Percentiles rank a stretch among this genome's conserved stretches.
These are phyloP conservation scores for Ornithoptera alexandrae DNA, from an alignment of 2,888 invertebrate genomes.

Conservation along the genomic window DNA sequence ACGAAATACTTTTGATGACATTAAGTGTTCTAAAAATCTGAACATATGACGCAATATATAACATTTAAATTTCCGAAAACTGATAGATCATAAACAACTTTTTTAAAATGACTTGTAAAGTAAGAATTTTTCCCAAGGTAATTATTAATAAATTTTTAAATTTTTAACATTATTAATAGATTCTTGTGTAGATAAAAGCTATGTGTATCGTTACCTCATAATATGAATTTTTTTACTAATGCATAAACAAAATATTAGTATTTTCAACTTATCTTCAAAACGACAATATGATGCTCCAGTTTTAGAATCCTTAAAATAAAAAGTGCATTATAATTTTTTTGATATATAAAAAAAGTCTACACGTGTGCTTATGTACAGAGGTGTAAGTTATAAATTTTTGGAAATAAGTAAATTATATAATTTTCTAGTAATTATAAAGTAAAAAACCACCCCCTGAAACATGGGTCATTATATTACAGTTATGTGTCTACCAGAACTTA, in stretches of 20 bases:
- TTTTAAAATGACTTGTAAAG: not conserved
- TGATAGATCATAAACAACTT: not conserved
- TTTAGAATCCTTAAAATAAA: no score
- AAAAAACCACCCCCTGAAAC: not conserved
- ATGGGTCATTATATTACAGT: not conserved
- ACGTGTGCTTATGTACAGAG: no score
- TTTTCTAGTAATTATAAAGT: not conserved
- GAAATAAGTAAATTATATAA: no score
- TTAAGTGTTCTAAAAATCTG: not conserved
- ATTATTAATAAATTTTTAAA: not conserved
- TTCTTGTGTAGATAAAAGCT: no score
- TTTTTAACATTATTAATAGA: no score
- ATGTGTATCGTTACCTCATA: no score
- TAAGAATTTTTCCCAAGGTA: not conserved
- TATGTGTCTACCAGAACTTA: slow-evolving; percentile 15
- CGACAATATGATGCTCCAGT: no score
- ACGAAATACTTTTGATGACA: not conserved
- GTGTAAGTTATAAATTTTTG: no score
- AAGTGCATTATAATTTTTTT: no score
- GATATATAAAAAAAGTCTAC: no score
- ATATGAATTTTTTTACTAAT: no score
- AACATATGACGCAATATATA: not conserved
- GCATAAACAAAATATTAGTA: not conserved
- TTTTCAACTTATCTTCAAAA: no score
- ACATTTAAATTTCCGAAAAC: not conserved